These are phyloP conservation scores for Odontamblyopus lacepedii DNA, from an alignment of 2,797 vertebrate species.

Conservation along the genomic window DNA sequence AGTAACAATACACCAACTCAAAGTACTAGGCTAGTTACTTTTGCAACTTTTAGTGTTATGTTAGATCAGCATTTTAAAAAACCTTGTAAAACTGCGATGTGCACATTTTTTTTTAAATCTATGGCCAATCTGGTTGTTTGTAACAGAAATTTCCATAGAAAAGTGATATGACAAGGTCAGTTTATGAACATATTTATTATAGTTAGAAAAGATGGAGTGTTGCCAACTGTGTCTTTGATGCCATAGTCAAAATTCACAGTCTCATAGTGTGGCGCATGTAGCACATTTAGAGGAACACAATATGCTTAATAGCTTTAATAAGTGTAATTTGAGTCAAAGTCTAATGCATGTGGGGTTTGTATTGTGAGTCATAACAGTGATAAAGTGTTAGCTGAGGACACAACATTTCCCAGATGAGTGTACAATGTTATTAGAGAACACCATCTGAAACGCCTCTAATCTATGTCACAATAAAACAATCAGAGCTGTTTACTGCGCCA, in stretches of 20 bases:
- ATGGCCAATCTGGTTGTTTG: no score
- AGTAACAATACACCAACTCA: no score
- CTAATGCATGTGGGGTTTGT: constrained; percentile 40
- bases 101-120: no score
- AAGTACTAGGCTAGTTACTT: no score
- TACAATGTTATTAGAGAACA: constrained; percentile 67
- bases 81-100: no score
- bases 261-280: constrained; percentile 39
- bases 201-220: background rate
- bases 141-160: no score
- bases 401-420: constrained; percentile 61
- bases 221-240: constrained; percentile 36
- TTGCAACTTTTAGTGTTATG: no score
- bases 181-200: background rate
- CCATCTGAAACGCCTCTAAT: constrained; percentile 57
- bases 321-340: constrained; percentile 67
- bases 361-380: constrained; percentile 62
- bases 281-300: constrained; percentile 51
- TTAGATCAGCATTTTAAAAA: no score
- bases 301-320: constrained; percentile 67
- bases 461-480: constrained; percentile 63
- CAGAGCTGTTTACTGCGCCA: constrained; percentile 67
- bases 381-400: constrained; percentile 62
- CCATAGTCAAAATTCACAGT: constrained; percentile 31
- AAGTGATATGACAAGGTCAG: no score